These are phyloP conservation scores for Caenorhabditis sp. DNA, from an alignment of 2,888 invertebrate genomes.

Conservation along the genomic window DNA sequence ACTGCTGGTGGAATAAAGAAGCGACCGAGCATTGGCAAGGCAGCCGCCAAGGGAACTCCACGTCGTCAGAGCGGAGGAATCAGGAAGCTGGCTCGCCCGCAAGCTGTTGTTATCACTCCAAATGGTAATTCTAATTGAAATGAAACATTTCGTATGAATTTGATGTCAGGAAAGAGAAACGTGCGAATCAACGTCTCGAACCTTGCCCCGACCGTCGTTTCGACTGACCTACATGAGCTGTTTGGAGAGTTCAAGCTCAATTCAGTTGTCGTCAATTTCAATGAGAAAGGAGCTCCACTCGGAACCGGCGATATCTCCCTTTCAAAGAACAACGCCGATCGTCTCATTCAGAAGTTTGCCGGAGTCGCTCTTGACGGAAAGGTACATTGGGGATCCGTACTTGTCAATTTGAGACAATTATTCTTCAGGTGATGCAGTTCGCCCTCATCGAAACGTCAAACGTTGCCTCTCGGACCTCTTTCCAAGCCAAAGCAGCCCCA, in stretches of 20 bases:
- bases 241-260: constrained; percentile 63
- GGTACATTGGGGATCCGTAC: constrained; percentile 5
- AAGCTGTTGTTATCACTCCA: neutral
- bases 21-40: neutral
- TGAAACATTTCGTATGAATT: neutral
- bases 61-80: constrained; percentile 38
- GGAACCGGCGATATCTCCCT: constrained; percentile 69
- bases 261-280: constrained; percentile 64
- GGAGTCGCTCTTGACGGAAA: constrained; percentile 66
- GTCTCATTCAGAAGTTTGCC: constrained; percentile 61
- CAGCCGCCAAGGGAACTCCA: constrained; percentile 15
- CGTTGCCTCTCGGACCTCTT: neutral
- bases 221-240: constrained; percentile 66
- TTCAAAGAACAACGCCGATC: constrained; percentile 56
- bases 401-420: too few species aligned
- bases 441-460: constrained; percentile 36
- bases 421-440: constrained; percentile 51
- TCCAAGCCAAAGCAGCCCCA: neutral
- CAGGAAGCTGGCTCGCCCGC: neutral
- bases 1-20: constrained; percentile 37
- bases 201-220: constrained; percentile 60
- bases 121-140: constrained; percentile 6
- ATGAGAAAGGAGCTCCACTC: constrained; percentile 59
- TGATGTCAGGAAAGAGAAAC: constrained; percentile 32
- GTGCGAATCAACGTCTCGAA: constrained; percentile 68